These are phyloP conservation scores for Holotrichia oblita DNA, from an alignment of 1,140 invertebrate genomes.

Conservation along the genomic window DNA sequence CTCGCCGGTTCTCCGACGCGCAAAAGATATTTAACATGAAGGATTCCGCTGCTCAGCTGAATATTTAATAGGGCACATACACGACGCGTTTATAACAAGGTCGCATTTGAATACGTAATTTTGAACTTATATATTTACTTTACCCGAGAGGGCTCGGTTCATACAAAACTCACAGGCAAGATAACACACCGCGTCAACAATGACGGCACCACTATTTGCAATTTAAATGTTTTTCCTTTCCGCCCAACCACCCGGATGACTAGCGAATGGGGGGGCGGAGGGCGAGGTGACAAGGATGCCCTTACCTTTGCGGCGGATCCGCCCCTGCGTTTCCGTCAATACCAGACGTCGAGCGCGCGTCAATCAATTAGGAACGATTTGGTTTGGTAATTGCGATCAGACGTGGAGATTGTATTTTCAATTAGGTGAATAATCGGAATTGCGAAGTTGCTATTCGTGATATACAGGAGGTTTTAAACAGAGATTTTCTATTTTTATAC, in stretches of 20 bases:
- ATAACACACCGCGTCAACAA: slow-evolving; percentile 5
- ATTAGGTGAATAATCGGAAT: neutral
- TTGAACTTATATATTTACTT: slow-evolving; percentile 11
- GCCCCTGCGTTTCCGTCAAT: neutral
- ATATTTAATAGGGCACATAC: neutral
- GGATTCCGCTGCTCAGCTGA: slow-evolving; percentile 1
- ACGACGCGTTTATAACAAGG: neutral
- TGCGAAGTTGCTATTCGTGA: no score
- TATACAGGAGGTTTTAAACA: no score
- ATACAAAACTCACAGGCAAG: neutral
- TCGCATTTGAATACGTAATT: slow-evolving; percentile 17
- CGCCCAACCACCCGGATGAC: neutral
- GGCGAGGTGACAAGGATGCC: no score
- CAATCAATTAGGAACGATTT: slow-evolving; percentile 9
- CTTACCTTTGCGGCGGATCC: neutral
- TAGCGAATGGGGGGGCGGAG: no score
- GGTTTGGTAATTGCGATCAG: neutral
- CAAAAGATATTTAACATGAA: slow-evolving; percentile 1
- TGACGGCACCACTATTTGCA: neutral
- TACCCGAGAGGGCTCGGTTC: slow-evolving; percentile 5
- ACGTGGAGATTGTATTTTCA: neutral
- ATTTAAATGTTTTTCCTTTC: slow-evolving; percentile 13
- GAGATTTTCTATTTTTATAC: no score
- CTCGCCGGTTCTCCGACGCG: neutral
- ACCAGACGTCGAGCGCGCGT: neutral